Conservation (phyloP, 2,797 vertebrate species). For the Chelonia mydas region DNA sequence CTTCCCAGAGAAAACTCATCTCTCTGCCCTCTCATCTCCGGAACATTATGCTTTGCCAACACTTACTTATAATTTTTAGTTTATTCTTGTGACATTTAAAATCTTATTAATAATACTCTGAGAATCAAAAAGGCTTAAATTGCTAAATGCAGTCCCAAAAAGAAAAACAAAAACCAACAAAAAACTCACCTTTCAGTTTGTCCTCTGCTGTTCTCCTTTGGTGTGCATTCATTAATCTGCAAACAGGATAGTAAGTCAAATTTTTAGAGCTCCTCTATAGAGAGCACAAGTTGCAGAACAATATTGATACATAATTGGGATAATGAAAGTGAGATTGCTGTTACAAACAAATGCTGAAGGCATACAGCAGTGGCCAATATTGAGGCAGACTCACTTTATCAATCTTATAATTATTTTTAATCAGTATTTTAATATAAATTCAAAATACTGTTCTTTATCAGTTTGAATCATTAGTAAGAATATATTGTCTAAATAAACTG, state of each 20-base stretch:
- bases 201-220: background rate
- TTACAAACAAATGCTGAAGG: background rate
- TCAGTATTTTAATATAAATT: slow-evolving; percentile 30
- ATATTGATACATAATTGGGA: background rate
- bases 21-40: background rate
- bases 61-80: background rate
- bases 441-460: slow-evolving; percentile 34
- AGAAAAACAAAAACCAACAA: background rate
- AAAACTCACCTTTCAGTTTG: background rate
- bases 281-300: background rate
- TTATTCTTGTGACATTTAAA: background rate
- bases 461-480: slow-evolving; percentile 28
- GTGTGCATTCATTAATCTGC: background rate
- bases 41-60: background rate
- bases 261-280: background rate
- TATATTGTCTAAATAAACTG: slow-evolving; percentile 25
- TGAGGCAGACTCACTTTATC: background rate
- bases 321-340: background rate
- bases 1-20: background rate
- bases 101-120: no score
- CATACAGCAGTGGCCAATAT: background rate
- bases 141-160: background rate
- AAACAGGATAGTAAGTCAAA: background rate
- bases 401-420: slow-evolving; percentile 15
- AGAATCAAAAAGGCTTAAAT: background rate